phyloP scores from a whole-genome alignment of 2,888 invertebrate species.

The Nymphalis c-album region DNA sequence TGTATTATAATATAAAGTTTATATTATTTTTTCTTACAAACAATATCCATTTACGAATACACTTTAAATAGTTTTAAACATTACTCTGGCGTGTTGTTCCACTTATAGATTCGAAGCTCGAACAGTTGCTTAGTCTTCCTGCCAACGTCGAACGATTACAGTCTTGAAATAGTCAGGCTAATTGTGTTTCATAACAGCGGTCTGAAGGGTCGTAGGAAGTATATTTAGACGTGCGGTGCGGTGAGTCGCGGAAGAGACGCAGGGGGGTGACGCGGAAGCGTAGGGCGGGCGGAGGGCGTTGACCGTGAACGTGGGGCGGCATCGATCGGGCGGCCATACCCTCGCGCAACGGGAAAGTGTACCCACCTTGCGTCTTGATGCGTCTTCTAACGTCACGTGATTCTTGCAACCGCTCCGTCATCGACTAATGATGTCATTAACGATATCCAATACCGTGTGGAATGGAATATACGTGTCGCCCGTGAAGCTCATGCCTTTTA shows the following conservation, averaged over 20 bases:
- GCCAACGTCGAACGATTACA: slow-evolving; percentile 50
- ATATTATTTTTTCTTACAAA: background rate
- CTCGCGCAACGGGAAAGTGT: slow-evolving; percentile 74
- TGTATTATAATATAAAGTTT: background rate
- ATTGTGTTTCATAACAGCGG: slow-evolving; percentile 75
- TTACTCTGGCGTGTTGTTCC: slow-evolving; percentile 20
- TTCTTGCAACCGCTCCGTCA: slow-evolving; percentile 18
- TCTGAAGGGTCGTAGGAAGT: slow-evolving; percentile 69
- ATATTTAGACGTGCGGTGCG: slow-evolving; percentile 65
- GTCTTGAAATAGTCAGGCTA: slow-evolving; percentile 73
- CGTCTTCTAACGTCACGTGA: slow-evolving; percentile 28
- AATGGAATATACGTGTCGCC: background rate
- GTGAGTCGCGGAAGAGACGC: slow-evolving; percentile 43
- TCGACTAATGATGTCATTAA: slow-evolving; percentile 32
- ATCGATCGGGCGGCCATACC: slow-evolving; percentile 78
- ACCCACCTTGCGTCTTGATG: slow-evolving; percentile 33
- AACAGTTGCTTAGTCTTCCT: slow-evolving; percentile 46
- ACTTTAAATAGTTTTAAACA: slow-evolving; percentile 16
- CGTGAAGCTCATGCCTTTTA: background rate
- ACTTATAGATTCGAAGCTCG: slow-evolving; percentile 37
- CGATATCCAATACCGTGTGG: slow-evolving; percentile 3
- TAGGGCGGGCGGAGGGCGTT: slow-evolving; percentile 81
- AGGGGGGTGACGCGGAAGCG: slow-evolving; percentile 74
- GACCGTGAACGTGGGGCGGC: slow-evolving; percentile 81
- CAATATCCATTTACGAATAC: slow-evolving; percentile 6